These are phyloP conservation scores for Papilio gigon DNA, from an alignment of 2,888 invertebrate species.

Conservation along the genomic window DNA sequence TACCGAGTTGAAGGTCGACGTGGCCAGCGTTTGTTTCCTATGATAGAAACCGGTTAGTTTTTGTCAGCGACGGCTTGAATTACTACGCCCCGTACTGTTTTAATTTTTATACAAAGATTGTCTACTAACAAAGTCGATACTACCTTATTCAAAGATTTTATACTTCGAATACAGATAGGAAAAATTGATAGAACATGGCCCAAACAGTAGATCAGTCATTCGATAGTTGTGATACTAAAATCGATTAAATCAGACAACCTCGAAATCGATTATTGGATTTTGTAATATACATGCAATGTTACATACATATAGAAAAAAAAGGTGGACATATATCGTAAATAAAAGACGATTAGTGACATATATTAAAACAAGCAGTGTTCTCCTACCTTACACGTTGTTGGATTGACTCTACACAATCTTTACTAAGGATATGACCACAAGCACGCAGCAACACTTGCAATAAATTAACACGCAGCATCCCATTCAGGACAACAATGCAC, in stretches of 20 bases:
- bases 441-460: neutral
- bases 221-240: too few relatives aligned
- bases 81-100: neutral
- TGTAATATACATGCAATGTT: too few relatives aligned
- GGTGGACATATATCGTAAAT: too few relatives aligned
- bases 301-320: too few relatives aligned
- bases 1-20: constrained; percentile 14
- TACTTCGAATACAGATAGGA: too few relatives aligned
- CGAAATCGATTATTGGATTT: too few relatives aligned
- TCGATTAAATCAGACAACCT: too few relatives aligned
- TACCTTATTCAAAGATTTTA: neutral
- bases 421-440: neutral
- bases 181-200: too few relatives aligned
- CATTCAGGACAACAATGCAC: constrained; percentile 13
- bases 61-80: neutral
- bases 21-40: neutral
- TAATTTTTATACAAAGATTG: neutral
- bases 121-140: too few relatives aligned
- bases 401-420: neutral
- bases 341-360: too few relatives aligned
- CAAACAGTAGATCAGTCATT: too few relatives aligned
- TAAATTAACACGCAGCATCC: neutral
- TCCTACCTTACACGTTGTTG: neutral
- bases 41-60: constrained; percentile 25
- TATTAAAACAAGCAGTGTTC: neutral